Conservation (phyloP, 2,888 invertebrate species). For the Caenorhabditis doughertyi region DNA sequence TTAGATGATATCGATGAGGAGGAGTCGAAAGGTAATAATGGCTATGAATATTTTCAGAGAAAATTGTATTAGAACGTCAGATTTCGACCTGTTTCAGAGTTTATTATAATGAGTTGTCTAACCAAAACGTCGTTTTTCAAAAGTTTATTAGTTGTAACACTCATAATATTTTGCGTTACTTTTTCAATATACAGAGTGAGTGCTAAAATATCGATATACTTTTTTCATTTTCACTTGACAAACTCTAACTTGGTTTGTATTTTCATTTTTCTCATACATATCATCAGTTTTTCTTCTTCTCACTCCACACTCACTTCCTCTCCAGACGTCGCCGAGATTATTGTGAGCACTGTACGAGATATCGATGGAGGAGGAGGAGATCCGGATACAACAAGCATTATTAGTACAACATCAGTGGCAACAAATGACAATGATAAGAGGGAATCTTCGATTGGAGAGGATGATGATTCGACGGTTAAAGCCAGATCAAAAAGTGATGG, state of each 20-base stretch:
- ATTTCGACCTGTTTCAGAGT: too few relatives aligned
- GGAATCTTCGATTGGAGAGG: slow-evolving; percentile 24
- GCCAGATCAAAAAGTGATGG: slow-evolving; percentile 12
- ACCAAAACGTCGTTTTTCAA: too few relatives aligned
- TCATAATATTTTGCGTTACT: background rate
- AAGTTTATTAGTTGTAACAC: too few relatives aligned
- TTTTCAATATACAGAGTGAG: background rate
- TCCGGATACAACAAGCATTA: slow-evolving; percentile 47
- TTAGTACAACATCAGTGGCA: slow-evolving; percentile 31
- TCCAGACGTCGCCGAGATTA: slow-evolving; percentile 50
- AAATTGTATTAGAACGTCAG: background rate
- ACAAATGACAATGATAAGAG: slow-evolving; percentile 30
- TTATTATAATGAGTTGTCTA: too few relatives aligned
- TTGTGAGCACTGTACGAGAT: slow-evolving; percentile 58
- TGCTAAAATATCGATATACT: background rate
- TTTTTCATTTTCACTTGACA: background rate
- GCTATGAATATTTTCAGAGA: background rate
- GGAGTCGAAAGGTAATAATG: slow-evolving; percentile 62
- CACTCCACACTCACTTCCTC: background rate
- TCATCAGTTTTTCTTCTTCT: background rate
- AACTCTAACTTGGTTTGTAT: slow-evolving; percentile 12
- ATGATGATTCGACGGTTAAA: background rate
- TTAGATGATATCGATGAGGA: slow-evolving; percentile 75
- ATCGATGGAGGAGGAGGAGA: slow-evolving; percentile 33
- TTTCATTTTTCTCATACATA: too few relatives aligned